Base-by-base conservation (phyloP, 1,140 invertebrate species). In the Pseudomyrmex dendroicus region DNA sequence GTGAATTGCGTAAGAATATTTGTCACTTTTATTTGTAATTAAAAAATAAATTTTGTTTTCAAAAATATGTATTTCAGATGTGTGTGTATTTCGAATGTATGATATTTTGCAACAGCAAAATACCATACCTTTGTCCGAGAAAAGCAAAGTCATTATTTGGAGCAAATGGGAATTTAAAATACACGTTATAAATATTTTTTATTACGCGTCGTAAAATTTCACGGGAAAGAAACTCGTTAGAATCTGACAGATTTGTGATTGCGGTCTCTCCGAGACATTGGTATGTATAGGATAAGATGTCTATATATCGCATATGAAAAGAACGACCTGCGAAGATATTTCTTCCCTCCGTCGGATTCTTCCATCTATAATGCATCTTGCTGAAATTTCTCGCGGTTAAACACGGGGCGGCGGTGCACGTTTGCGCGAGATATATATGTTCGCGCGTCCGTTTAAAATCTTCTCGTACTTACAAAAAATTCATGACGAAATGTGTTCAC, bases 171-270 rank as follows among this genome's bases (percentile, higher is more conserved):
- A 62, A 50, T 62, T 73, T 20, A 15, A 61, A 15, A 4, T 35
- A 44, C 22, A 3, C 17, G 35, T 35, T 76, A 15, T 64, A 52
- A 74, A 64, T 15, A 4, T 12, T 52, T 12, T 52, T 13, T 9
- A 35, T 64, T 64, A 20, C 8, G 20, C 17, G 8, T 22, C 10
- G 44, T 12, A 12, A 68, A 22, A 68, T 70, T 70, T 57, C 52
- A 68, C 73, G 4, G 56, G 13, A 2, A 78, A 66, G 13, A 2
- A 78, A 48, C 17, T 57, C 5, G 44, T 70, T 59, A 52, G 9
- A 57, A 78, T 10, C 70, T 46, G 68, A 72, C 52, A 72, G 44
- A 78, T 57, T 78, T 46, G 35, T 46, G 15, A 57, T 78, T 77
- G 62, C 62, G 48, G 48, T 54, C 13, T 66, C 25, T 62, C 1